Evolutionary conservation across 2,113 vertebrate species (phyloP), one percentile per base, ranked within the genome.

Genomic region (Geococcyx californianus): DNA sequence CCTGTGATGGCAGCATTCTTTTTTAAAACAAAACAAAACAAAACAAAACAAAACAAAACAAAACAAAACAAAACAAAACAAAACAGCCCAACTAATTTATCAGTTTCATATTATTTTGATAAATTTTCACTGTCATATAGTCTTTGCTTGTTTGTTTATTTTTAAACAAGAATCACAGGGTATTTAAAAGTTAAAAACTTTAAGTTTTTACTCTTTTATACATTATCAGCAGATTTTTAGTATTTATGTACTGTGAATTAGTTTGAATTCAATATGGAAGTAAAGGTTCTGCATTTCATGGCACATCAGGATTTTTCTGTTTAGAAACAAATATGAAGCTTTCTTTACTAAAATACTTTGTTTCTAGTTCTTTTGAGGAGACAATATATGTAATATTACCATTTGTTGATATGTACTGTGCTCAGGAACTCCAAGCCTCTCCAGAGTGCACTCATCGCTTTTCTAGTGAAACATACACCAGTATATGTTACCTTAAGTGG

Each of bases 101-200:
- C 13, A 15, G 12, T 75, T 90, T 58, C 16, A 54, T 1, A 1
- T n/a, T 51, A 62, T 59, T 79, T 91, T 82, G 36, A 10, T 13
- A 42, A 42, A 42, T 42, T 11, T 40, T 58, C 5, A 17, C 21
- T 75, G 6, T 36, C 1, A 2, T 52, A 78, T 29, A 17, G 6
- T 25, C 3, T 9, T 17, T 17, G 31, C 17, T 45, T 24, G 31
- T 24, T 47, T 14, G 2, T 3, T 68, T 64, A 2, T 8, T 28
- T 18, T 8, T 62, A 47, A 28, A 6, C 1, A 56, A 24, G 17
- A 38, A 3, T 58, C 4, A 58, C 5, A 19, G 3, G 6, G 5
- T 11, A 34, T 24, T 13, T n/a, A 42, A 11, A 44, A 40, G 69
- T 84, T 77, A 38, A 82, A 66, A 52, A 10, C 31, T 62, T 40